Percentiles rank a stretch among this genome's conserved stretches.
Conservation (phyloP, 2,113 vertebrate genomes). For the Scartelaos histophorus region DNA sequence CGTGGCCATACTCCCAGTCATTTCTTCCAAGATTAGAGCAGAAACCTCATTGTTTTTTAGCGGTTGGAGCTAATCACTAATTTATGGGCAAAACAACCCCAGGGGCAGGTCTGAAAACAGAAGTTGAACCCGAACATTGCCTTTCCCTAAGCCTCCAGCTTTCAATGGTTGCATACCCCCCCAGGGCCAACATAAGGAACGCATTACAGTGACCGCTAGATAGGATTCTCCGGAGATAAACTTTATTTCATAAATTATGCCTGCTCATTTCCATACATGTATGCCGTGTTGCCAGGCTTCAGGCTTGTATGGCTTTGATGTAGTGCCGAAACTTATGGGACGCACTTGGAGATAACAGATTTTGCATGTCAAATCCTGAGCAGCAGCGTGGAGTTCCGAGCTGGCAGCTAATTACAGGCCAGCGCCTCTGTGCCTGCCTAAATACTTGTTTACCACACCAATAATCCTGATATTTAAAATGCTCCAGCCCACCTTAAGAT, state of each 20-base stretch:
- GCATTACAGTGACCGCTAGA: conserved; percentile 41
- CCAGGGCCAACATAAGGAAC: conserved; percentile 41
- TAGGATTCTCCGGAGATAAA: conserved; percentile 42
- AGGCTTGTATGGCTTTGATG: conserved; percentile 46
- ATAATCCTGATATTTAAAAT: conserved; percentile 63
- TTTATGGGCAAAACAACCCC: conserved; percentile 75
- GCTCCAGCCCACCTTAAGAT: conserved; percentile 41
- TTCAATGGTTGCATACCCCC: conserved; percentile 34
- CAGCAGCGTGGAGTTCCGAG: conserved; percentile 34
- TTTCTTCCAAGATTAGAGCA: conserved; percentile 64
- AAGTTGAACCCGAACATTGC: conserved; percentile 47
- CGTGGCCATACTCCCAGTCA: conserved; percentile 68
- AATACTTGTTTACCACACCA: conserved; percentile 58
- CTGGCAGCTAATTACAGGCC: conserved; percentile 54
- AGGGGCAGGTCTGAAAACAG: conserved; percentile 48
- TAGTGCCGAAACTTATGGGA: conserved; percentile 34
- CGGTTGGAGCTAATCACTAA: conserved; percentile 75
- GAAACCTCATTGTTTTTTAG: conserved; percentile 74
- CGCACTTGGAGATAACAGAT: conserved; percentile 55
- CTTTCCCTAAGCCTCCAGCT: conserved; percentile 45
- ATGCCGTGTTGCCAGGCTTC: conserved; percentile 12
- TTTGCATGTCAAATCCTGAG: conserved; percentile 53
- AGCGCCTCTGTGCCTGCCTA: conserved; percentile 33
- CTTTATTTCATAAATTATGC: conserved; percentile 20
- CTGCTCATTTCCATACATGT: conserved; percentile 36